Evolutionary conservation across 1,140 invertebrate genomes (phyloP), one percentile per base, ranked within the genome.

Genomic region (Formica selysi): DNA sequence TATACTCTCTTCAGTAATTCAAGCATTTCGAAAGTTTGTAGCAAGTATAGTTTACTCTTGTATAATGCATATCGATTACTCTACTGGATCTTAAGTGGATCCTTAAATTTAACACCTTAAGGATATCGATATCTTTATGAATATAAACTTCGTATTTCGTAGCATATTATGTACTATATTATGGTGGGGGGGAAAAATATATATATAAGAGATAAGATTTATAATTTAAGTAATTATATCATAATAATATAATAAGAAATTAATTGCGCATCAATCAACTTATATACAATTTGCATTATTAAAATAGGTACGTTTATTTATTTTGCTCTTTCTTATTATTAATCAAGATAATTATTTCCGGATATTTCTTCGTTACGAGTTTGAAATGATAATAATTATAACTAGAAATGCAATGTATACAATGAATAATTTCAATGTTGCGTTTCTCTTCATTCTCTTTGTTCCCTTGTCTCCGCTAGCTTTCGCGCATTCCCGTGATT

Each of bases 341-440:
- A 61, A 3, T 22, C 41, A n/a, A 67, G 19, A 41, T 81, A 38
- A 2, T 64, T 65, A 76, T 4, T 36, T 6, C 3, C 44, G 41
- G 10, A 54, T 79, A 80, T 68, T 73, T 26, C 4, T 57, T 38
- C 38, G 26, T 70, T 32, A 10, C 19, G 16, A 48, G 26, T 51
- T 85, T 29, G 76, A 26, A 16, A 41, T 1, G n/a, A 54, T 2
- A 5, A 85, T 78, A 8, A 57, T 44, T 71, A 38, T 29, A n/a
- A 13, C 8, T 41, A 16, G 73, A 57, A 65, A 8, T 10, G 26
- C 32, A 32, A 29, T 71, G 41, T 70, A 11, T 81, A 57, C 61
- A 13, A 36, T 26, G 59, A 65, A 86, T 73, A 83, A 83, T 74
- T 83, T 83, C 26, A 83, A 57, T 64, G 44, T 78, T 67, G 61